Base-by-base conservation (phyloP, 2,797 vertebrate species). In the Silurus lanzhouensis region DNA sequence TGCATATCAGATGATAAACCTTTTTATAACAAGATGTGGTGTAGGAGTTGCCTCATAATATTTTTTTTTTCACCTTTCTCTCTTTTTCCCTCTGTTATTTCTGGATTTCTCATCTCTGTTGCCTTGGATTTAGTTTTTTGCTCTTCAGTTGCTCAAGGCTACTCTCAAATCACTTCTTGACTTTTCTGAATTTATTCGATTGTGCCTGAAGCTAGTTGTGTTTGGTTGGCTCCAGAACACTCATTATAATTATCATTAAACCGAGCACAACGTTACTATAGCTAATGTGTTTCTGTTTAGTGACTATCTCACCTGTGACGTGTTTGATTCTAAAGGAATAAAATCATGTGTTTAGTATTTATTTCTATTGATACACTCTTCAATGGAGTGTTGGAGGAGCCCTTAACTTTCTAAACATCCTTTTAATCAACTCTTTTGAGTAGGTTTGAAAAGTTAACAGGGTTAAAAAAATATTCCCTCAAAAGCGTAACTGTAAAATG, bases 151-250 rank as follows among this genome's bases (percentile, higher is more conserved):
- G 12, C 38, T 63, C 76, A 44, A 46, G 58, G 31, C 31, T 78
- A 44, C 63, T 61, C 76, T 1, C 58, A 78, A 63, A 78, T 78
- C 44, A 63, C 38, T 63, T 44, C 38, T 60, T 44, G 75, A 77
- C 27, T 60, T 38, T 38, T 77, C 25, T 20, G 25, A 60, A 58
- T 77, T 38, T 77, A 38, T 77, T 77, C 4, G 17, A 77, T 77
- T 38, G 55, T 77, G 55, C 75, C 75, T 77, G 55, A 77, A 77
- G 55, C 27, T 58, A 22, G 57, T 14, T 52, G 71, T 74, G 71
- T 38, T 77, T 15, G 0, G 25, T 20, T 77, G 17, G 0, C 75
- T 60, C 57, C 46, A 77, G 27, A 60, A 58, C 55, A 58, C 38
- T 31, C 58, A 15, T 19, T 60, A 60, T 27, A 77, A 60, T 77